Evolutionary conservation across 1,140 invertebrate species (phyloP).

Genomic region (Pachyrhynchus sulphureomaculatus): DNA sequence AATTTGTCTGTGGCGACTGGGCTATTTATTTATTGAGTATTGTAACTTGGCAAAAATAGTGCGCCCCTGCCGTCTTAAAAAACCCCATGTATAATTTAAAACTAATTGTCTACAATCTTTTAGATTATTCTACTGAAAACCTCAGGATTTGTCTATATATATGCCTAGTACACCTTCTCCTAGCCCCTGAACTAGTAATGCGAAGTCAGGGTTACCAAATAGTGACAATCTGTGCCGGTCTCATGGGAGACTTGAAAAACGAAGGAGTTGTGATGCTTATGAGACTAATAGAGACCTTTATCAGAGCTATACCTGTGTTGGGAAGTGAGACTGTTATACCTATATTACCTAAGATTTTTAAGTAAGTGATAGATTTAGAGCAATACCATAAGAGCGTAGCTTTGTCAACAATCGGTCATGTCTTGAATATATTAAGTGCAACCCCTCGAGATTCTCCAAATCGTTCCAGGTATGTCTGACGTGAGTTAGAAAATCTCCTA

Average conservation of each 20-base stretch:
- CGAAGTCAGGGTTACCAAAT: slow-evolving; percentile 68
- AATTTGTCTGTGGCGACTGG: too few species aligned
- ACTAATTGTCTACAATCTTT: too few species aligned
- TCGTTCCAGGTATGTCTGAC: too few species aligned
- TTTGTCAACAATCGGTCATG: too few species aligned
- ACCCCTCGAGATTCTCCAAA: too few species aligned
- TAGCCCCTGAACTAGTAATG: slow-evolving; percentile 78
- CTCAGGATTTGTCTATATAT: slow-evolving; percentile 76
- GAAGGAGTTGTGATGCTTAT: slow-evolving; percentile 77
- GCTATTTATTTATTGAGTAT: too few species aligned
- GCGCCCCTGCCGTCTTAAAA: too few species aligned
- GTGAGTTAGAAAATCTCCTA: too few species aligned
- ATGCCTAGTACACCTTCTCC: slow-evolving; percentile 79
- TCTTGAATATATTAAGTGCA: too few species aligned
- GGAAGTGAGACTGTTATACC: slow-evolving; percentile 67
- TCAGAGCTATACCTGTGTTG: slow-evolving; percentile 64
- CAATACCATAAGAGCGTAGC: too few species aligned
- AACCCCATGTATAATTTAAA: background rate
- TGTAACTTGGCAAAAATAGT: too few species aligned
- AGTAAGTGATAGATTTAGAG: slow-evolving; percentile 62
- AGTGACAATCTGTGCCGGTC: slow-evolving; percentile 64
- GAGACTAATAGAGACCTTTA: slow-evolving; percentile 70
- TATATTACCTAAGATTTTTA: slow-evolving; percentile 65
- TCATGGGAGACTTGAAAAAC: slow-evolving; percentile 75
- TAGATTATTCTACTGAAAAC: slow-evolving; percentile 80